Evolutionary conservation across 2,797 vertebrate genomes (phyloP).

Genomic region (Diglossa cyanea): DNA sequence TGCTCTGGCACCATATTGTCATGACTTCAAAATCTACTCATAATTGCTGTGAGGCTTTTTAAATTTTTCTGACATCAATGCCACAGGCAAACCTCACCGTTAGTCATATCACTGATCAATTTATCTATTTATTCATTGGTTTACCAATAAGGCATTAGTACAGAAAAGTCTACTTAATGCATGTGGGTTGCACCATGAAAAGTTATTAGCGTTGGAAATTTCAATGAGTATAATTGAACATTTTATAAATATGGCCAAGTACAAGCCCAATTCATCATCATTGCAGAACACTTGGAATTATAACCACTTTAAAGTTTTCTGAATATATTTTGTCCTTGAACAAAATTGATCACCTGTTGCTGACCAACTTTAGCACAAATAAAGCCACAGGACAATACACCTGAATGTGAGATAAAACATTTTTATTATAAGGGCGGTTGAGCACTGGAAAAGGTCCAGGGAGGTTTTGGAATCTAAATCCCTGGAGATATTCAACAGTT

Average conservation of each 20-base stretch:
- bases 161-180: not conserved
- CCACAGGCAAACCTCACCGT: not conserved
- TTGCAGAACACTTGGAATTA: not conserved
- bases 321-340: not conserved
- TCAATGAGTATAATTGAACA: not conserved
- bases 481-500: not conserved
- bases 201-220: not conserved
- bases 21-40: not conserved
- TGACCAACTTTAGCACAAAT: not conserved
- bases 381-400: not conserved
- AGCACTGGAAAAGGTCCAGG: not conserved
- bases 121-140: not conserved
- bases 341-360: not conserved
- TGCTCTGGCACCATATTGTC: not conserved
- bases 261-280: not conserved
- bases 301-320: not conserved
- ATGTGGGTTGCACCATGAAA: not conserved
- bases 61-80: not conserved
- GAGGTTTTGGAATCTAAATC: not conserved
- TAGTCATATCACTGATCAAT: not conserved
- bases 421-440: not conserved
- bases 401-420: not conserved
- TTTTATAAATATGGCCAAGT: not conserved
- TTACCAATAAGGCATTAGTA: not conserved
- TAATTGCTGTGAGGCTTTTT: not conserved